phyloP scores from a whole-genome alignment of 2,888 invertebrate genomes.

The Cosmopolites sordidus region DNA sequence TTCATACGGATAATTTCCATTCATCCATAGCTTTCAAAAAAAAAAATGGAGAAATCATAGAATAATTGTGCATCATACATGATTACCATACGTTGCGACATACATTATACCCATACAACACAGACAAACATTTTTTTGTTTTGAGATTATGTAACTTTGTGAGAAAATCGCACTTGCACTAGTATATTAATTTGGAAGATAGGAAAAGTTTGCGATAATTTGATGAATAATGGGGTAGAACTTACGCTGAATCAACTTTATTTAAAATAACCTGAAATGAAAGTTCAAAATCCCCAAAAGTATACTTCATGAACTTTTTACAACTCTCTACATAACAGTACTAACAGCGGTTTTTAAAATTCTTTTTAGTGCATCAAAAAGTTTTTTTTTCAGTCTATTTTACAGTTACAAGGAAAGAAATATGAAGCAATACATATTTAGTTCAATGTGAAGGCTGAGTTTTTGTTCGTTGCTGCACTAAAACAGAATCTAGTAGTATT shows the following conservation, averaged over 20 bases:
- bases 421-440: no score
- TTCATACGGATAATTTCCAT: background rate
- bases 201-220: no score
- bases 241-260: no score
- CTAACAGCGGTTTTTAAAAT: conserved; percentile 10
- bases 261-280: conserved; percentile 9
- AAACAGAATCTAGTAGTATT: background rate
- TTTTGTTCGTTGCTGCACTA: background rate
- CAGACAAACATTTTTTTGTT: background rate
- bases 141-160: background rate
- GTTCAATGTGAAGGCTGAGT: no score
- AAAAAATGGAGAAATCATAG: background rate
- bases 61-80: background rate
- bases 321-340: conserved; percentile 12
- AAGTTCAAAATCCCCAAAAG: background rate
- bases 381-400: background rate
- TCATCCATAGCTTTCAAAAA: background rate
- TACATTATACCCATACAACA: conserved; percentile 1
- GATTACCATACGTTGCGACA: background rate
- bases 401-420: background rate
- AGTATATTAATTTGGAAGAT: no score
- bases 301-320: background rate
- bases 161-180: no score
- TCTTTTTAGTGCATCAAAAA: background rate
- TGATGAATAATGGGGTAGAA: no score